Evolutionary conservation across 1,140 invertebrate genomes (phyloP).

Genomic region (Zaprionus ghesquierei): DNA sequence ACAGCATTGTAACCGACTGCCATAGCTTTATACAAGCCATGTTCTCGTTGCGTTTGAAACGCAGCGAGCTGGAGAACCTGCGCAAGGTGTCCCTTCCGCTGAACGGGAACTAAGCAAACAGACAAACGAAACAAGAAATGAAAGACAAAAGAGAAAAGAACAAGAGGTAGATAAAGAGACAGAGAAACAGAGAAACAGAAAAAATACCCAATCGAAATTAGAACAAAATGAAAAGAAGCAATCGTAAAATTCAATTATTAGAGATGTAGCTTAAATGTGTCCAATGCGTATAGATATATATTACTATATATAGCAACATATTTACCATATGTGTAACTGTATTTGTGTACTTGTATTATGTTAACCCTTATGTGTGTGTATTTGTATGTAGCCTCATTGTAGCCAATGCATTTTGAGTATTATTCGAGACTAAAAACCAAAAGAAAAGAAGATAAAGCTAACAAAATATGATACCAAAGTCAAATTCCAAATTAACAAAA

Average conservation of each 20-base stretch:
- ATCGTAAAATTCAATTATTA: slow-evolving; percentile 80
- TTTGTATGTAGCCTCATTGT: slow-evolving; percentile 47
- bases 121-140: neutral
- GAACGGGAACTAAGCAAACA: slow-evolving; percentile 72
- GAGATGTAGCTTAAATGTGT: slow-evolving; percentile 65
- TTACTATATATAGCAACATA: neutral
- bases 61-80: slow-evolving; percentile 85
- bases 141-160: slow-evolving; percentile 8
- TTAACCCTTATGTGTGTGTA: slow-evolving; percentile 43
- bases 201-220: slow-evolving; percentile 38
- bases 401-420: slow-evolving; percentile 67
- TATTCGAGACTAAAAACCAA: slow-evolving; percentile 41
- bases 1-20: slow-evolving; percentile 87
- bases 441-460: slow-evolving; percentile 1
- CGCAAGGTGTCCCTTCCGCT: slow-evolving; percentile 83
- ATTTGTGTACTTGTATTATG: slow-evolving; percentile 47
- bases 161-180: slow-evolving; percentile 31
- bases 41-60: slow-evolving; percentile 87
- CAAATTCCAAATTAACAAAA: slow-evolving; percentile 52
- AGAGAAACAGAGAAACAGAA: slow-evolving; percentile 20
- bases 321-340: slow-evolving; percentile 6
- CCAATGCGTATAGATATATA: slow-evolving; percentile 38
- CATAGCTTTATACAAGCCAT: slow-evolving; percentile 91
- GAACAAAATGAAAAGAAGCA: slow-evolving; percentile 62
- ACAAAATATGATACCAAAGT: slow-evolving; percentile 60